phyloP scores from a whole-genome alignment of 2,797 vertebrate genomes.

The Uromys caudimaculatus region DNA sequence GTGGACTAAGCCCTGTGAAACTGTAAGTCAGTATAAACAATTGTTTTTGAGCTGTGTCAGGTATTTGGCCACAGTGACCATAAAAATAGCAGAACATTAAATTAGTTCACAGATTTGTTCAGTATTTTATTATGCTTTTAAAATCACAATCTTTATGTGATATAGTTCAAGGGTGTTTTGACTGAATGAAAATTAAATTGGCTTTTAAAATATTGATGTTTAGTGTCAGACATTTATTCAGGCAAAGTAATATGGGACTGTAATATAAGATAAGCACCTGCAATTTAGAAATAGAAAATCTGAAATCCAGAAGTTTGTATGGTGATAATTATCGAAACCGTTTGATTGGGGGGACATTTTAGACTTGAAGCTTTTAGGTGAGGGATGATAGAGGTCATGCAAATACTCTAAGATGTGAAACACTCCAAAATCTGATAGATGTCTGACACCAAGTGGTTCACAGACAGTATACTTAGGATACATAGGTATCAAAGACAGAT shows the following conservation, averaged over 20 bases:
- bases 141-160: slow-evolving; percentile 16
- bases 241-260: neutral
- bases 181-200: slow-evolving; percentile 50
- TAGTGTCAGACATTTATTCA: slow-evolving; percentile 19
- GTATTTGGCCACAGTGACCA: neutral
- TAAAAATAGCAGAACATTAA: neutral
- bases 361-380: neutral
- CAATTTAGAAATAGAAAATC: neutral
- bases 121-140: slow-evolving; percentile 60
- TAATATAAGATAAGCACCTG: neutral
- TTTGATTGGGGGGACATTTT: neutral
- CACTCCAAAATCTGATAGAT: neutral
- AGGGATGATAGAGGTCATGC: neutral
- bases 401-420: neutral
- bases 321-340: neutral
- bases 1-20: neutral
- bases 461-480: neutral
- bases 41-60: neutral
- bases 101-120: slow-evolving; percentile 34
- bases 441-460: neutral
- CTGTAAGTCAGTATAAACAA: neutral
- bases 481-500: slow-evolving; percentile 9
- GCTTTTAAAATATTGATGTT: neutral
- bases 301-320: neutral
- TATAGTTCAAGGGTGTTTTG: neutral